These are phyloP conservation scores for Drosophila aldrichi DNA, from an alignment of 2,888 invertebrate genomes.

Conservation along the genomic window DNA sequence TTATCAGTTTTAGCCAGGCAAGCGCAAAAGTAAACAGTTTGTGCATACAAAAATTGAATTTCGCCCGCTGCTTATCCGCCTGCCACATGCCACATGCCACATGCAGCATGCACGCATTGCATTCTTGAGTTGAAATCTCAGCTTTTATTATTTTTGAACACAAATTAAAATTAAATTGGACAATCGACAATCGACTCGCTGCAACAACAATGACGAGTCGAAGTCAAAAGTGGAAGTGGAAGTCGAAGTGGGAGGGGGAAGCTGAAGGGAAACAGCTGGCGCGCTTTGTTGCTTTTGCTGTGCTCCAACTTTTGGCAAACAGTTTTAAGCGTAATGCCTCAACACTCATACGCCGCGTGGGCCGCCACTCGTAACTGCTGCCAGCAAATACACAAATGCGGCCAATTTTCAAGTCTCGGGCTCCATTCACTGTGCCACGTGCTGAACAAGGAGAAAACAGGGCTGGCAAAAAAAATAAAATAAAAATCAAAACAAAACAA, in stretches of 20 bases:
- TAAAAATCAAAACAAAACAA: constrained; percentile 14
- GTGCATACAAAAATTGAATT: constrained; percentile 34
- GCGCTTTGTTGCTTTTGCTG: constrained; percentile 20
- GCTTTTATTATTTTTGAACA: constrained; percentile 30
- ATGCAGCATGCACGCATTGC: constrained; percentile 20
- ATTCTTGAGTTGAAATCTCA: constrained; percentile 24
- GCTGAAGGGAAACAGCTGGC: constrained; percentile 14
- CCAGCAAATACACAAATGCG: constrained; percentile 58
- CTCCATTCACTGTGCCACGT: constrained; percentile 40
- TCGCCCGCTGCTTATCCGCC: constrained; percentile 42
- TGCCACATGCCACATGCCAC: constrained; percentile 42
- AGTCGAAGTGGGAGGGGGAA: constrained; percentile 1
- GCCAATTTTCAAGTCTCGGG: constrained; percentile 64
- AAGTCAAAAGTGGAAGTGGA: background rate
- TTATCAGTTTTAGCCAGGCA: constrained; percentile 58
- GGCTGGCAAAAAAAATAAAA: no score
- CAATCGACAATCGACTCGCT: constrained; percentile 38
- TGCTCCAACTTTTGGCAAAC: constrained; percentile 44
- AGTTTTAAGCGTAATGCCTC: constrained; percentile 53
- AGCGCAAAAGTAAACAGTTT: constrained; percentile 34
- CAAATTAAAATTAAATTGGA: constrained; percentile 62
- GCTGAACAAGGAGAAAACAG: constrained; percentile 19
- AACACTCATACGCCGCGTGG: constrained; percentile 56
- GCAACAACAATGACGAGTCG: constrained; percentile 11
- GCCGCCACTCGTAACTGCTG: constrained; percentile 24